These are phyloP conservation scores for Acanthacorydalis orientalis DNA, from an alignment of 2,888 invertebrate genomes.

Conservation along the genomic window DNA sequence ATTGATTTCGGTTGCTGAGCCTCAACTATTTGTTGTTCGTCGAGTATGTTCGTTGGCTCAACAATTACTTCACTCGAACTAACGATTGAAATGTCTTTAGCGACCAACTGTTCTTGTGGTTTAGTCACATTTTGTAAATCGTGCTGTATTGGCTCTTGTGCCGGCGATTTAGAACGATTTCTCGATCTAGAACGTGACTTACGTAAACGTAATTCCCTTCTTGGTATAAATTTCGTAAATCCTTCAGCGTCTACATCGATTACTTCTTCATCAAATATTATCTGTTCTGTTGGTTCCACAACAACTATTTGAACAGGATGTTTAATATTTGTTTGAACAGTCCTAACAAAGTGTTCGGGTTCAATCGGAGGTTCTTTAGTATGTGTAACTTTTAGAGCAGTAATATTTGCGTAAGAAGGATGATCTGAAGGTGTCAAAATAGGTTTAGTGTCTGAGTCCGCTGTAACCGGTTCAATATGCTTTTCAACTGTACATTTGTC, in stretches of 20 bases:
- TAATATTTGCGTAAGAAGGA: background rate
- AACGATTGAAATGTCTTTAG: background rate
- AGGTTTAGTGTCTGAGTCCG: background rate
- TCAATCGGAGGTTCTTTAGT: background rate
- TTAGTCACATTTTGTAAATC: background rate
- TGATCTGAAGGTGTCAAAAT: background rate
- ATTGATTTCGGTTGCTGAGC: background rate
- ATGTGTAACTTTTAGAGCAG: background rate
- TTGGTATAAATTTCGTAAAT: conserved; percentile 30
- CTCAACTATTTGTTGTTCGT: too few relatives aligned
- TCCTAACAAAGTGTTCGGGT: background rate
- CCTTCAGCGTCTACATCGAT: conserved; percentile 25
- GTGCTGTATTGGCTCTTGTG: background rate
- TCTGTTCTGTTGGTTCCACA: conserved; percentile 10
- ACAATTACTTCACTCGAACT: background rate
- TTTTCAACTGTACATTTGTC: too few relatives aligned
- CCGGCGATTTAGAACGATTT: background rate
- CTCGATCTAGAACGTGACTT: conserved; percentile 23
- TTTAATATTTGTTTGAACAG: background rate
- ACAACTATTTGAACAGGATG: conserved; percentile 2
- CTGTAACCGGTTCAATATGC: too few relatives aligned
- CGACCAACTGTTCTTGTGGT: background rate
- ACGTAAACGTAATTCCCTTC: conserved; percentile 22
- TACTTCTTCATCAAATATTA: conserved; percentile 18
- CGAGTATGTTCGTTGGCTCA: background rate